A percentile compares a stretch with the other conserved stretches of the same genome.
These are phyloP conservation scores for Gallinago paraguaiae DNA, from an alignment of 2,113 vertebrate species.

Conservation along the genomic window DNA sequence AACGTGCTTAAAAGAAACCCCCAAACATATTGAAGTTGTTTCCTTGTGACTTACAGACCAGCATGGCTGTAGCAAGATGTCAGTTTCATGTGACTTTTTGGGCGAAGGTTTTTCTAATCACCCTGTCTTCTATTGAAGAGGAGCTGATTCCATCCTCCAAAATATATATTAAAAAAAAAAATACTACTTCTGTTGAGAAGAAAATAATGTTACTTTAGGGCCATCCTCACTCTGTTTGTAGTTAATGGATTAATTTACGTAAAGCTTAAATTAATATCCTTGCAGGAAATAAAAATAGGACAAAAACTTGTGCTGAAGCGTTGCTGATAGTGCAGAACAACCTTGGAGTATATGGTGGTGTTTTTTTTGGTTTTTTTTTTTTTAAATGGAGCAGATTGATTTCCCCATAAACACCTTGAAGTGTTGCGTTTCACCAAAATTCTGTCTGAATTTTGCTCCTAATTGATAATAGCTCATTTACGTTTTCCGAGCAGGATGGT, in stretches of 20 bases:
- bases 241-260: not conserved
- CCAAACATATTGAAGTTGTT: not conserved
- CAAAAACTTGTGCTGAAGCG: not conserved
- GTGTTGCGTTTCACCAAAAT: conserved; percentile 50
- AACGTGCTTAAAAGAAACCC: not conserved
- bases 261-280: not conserved
- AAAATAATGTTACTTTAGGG: not conserved
- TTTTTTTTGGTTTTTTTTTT: not conserved
- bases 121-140: not conserved
- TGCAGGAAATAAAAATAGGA: not conserved
- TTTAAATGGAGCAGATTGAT: conserved; percentile 1
- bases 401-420: not conserved
- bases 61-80: not conserved
- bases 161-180: not conserved
- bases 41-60: not conserved
- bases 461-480: conserved; percentile 53
- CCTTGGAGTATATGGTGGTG: not conserved
- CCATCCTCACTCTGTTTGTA: not conserved
- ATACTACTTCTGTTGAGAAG: not conserved
- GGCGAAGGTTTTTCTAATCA: not conserved
- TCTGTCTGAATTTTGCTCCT: conserved; percentile 45
- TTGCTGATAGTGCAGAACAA: not conserved
- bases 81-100: not conserved
- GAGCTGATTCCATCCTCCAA: not conserved
- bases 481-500: not conserved